phyloP scores from a whole-genome alignment of 2,888 invertebrate species.

The Sinelater perroti region DNA sequence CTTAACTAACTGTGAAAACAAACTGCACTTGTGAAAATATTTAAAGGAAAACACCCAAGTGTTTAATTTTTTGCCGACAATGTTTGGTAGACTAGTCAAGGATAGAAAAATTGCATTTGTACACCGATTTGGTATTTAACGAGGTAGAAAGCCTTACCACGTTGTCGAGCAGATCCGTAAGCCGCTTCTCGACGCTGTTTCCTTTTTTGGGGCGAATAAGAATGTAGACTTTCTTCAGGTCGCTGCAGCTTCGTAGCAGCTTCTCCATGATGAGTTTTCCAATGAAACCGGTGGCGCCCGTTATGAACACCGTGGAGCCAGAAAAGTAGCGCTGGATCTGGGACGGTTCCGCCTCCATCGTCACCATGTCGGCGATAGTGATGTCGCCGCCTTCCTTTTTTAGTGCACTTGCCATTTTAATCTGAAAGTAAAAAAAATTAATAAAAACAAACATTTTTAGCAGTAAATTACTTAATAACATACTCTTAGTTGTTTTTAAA shows the following conservation, averaged over 20 bases:
- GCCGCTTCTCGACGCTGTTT: constrained; percentile 48
- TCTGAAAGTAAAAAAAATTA: no score
- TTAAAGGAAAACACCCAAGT: no score
- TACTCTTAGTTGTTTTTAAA: no score
- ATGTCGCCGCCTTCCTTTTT: constrained; percentile 63
- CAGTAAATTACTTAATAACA: no score
- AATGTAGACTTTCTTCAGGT: constrained; percentile 51
- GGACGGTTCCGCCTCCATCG: constrained; percentile 46
- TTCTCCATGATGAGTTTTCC: constrained; percentile 56
- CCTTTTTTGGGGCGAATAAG: constrained; percentile 54
- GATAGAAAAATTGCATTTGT: no score
- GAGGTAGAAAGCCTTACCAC: constrained; percentile 67
- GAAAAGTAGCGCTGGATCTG: constrained; percentile 51
- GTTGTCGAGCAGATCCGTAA: constrained; percentile 68
- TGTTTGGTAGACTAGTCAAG: no score
- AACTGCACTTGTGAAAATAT: no score
- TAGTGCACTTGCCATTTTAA: constrained; percentile 3
- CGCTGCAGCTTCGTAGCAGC: constrained; percentile 54
- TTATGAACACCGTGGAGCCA: constrained; percentile 53
- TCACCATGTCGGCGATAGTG: constrained; percentile 61
- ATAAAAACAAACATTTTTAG: no score
- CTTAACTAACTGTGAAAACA: no score
- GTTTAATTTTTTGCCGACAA: no score
- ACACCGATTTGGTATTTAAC: no score
- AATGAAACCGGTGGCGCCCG: constrained; percentile 57